Evolutionary conservation across 2,888 invertebrate genomes (phyloP).

Genomic region (Sycophila texana): DNA sequence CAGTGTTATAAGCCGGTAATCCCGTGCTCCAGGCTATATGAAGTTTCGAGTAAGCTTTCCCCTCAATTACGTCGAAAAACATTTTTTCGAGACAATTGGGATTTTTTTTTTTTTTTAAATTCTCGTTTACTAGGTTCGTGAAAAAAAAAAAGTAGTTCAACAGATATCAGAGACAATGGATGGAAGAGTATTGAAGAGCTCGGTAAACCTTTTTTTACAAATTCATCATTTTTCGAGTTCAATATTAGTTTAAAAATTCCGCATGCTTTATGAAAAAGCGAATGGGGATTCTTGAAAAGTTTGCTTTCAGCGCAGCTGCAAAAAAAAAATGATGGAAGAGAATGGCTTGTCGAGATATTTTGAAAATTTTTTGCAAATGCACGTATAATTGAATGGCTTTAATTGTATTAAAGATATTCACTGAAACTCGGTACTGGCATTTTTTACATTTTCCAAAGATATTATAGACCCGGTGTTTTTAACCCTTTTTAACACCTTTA

Average conservation of each 20-base stretch:
- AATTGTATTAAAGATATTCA: too few relatives aligned
- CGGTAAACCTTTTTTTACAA: neutral
- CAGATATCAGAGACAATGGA: neutral
- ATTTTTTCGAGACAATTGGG: neutral
- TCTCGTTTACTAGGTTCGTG: too few relatives aligned
- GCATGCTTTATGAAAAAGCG: neutral
- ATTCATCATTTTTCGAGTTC: neutral
- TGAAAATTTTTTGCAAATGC: neutral
- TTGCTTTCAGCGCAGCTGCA: neutral
- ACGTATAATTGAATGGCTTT: too few relatives aligned
- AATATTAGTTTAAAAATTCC: conserved; percentile 5
- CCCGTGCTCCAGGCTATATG: neutral
- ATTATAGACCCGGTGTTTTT: conserved; percentile 63
- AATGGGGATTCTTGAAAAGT: conserved; percentile 8
- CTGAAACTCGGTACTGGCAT: too few relatives aligned
- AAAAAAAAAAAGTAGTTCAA: too few relatives aligned
- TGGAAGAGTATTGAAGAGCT: neutral
- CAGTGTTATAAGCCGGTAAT: neutral
- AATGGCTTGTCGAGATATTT: conserved; percentile 5
- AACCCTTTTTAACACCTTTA: too few relatives aligned
- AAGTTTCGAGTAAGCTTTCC: neutral
- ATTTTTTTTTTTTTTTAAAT: too few relatives aligned
- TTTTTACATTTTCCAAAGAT: too few relatives aligned
- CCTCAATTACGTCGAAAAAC: neutral
- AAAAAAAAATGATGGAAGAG: conserved; percentile 1